These are phyloP conservation scores for Cephalotes varians DNA, from an alignment of 2,888 invertebrate genomes.

Conservation along the genomic window DNA sequence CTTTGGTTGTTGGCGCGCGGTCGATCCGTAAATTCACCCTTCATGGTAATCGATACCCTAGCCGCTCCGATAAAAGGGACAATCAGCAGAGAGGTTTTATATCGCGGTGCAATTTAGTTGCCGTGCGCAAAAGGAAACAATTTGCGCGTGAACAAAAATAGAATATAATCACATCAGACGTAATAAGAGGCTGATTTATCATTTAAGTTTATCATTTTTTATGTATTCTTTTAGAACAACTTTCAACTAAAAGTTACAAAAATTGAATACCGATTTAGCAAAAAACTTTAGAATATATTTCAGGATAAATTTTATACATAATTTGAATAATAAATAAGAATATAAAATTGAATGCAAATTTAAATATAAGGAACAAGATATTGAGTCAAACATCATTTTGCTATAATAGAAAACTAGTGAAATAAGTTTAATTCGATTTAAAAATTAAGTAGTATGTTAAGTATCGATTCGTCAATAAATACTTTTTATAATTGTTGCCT, in stretches of 20 bases:
- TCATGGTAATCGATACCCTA: slow-evolving; percentile 68
- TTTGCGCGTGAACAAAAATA: slow-evolving; percentile 17
- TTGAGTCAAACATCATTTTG: neutral
- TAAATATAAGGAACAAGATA: neutral
- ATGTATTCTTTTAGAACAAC: neutral
- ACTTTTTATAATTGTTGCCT: neutral
- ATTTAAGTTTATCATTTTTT: neutral
- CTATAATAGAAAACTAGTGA: neutral
- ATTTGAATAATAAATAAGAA: neutral
- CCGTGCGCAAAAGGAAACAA: slow-evolving; percentile 8
- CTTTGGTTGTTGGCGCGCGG: slow-evolving; percentile 52
- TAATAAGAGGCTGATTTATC: neutral
- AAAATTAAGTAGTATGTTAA: neutral
- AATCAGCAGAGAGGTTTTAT: slow-evolving; percentile 62
- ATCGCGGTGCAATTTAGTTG: slow-evolving; percentile 16
- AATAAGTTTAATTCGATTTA: neutral
- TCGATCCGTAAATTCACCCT: slow-evolving; percentile 61
- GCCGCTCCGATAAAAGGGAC: slow-evolving; percentile 65
- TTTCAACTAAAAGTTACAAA: neutral
- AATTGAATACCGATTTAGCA: neutral
- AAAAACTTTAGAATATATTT: neutral
- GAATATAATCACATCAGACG: neutral
- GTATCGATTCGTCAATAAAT: neutral
- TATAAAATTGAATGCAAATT: neutral
- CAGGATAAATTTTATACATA: neutral